Evolutionary conservation across 2,888 invertebrate genomes (phyloP), one percentile per base, ranked within the genome.

Genomic region (Hedychridium roseum): DNA sequence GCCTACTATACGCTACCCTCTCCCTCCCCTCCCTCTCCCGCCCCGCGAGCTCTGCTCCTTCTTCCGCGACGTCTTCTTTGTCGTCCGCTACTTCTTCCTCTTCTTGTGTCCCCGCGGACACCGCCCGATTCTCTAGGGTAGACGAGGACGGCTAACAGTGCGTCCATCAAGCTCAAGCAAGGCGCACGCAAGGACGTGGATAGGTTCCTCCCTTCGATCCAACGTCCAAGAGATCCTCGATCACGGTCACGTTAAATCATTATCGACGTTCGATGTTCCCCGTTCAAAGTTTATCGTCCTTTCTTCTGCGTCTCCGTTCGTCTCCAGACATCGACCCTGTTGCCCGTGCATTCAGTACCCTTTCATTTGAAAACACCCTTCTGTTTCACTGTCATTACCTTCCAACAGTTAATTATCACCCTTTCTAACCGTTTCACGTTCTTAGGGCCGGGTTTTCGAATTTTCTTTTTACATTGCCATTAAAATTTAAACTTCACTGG

Each of bases 1-100:
- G 48, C 55, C 57, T 57, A 47, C 60, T 65, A 58, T 64, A 48
- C 52, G 31, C 39, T 47, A 28, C 53, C 34, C 54, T 35, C 37
- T 50, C 27, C 28, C 18, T 41, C 31, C 37, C 16, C 23, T 45
- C 31, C 15, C 42, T 41, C 38, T 32, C 39, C 14, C 27, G 23
- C 40, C 42, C 20, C 34, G 30, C 38, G 28, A 27, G 15, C 32
- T 31, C 16, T 15, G 7, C 26, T 28, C 15, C 21, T 23, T 27
- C 20, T 38, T 38, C 12, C 15, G 40, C 34, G 27, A 16, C 12
- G 7, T 30, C 6, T 27, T 30, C 16, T 5, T 30, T 40, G 7
- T 11, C 2, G 14, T 27, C 28, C 17, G 16, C 17, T 11, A 40
- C 43, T 43, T 48, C 50, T 50, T 50, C 47, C 36, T 41, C 51